Evolutionary conservation across 2,888 invertebrate genomes (phyloP).

Genomic region (Parapristionchus giblindavisi): DNA sequence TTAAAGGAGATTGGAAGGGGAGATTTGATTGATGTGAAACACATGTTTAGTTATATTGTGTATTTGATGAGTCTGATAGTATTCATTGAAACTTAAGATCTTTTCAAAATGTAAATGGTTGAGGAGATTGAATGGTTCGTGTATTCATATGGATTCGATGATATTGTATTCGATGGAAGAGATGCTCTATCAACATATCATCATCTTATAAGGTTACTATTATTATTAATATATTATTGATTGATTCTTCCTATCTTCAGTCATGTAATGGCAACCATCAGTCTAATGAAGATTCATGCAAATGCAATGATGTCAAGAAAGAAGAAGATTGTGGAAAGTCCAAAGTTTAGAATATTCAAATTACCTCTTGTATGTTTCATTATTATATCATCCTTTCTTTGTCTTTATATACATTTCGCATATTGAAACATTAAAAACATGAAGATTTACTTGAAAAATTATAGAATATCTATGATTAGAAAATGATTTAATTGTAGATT

Average conservation of each 20-base stretch:
- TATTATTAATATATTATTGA: not conserved
- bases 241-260: not conserved
- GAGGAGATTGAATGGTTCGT: slow-evolving; percentile 19
- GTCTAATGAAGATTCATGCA: too few relatives aligned
- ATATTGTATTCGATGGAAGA: not conserved
- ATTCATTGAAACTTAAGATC: not conserved
- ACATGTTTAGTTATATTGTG: not conserved
- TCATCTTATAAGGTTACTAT: too few relatives aligned
- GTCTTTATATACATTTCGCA: too few relatives aligned
- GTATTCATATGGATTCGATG: slow-evolving; percentile 23
- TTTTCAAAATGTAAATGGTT: not conserved
- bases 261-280: not conserved
- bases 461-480: too few relatives aligned
- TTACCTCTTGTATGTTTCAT: not conserved
- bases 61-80: not conserved
- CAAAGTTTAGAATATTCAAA: slow-evolving; percentile 3
- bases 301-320: too few relatives aligned
- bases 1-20: not conserved
- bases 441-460: too few relatives aligned
- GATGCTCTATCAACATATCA: too few relatives aligned
- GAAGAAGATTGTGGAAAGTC: too few relatives aligned
- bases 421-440: too few relatives aligned
- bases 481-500: too few relatives aligned
- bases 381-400: too few relatives aligned
- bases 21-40: not conserved